Evolutionary conservation across 2,888 invertebrate species (phyloP), one percentile per base, ranked within the genome.

Genomic region (Ormia ochracea): DNA sequence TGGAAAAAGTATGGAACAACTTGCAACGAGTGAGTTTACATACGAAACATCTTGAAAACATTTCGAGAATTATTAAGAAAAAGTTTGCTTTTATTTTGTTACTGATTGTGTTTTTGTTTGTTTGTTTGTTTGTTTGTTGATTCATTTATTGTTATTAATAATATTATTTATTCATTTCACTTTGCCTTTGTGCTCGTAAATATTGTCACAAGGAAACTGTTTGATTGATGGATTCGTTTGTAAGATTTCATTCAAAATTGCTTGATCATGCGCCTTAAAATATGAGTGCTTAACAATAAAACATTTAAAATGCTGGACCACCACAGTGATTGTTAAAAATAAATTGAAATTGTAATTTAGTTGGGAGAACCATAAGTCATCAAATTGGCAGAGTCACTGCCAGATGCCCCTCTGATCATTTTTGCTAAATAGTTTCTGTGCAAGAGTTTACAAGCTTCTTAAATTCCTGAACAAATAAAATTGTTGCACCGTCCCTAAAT

Each of bases 221-320:
- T 28, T 31, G 26, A 58, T 54, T 66, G 66, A 78, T 78, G 14
- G 61, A 1, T 54, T n/a, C 12, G n/a, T n/a, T n/a, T n/a, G n/a
- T 26, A 17, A 14, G 48, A 36, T 54, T 52, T 65, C n/a, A 5
- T 65, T 14, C n/a, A 36, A 58, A 77, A 28, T 52, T 79, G 79
- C 74, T 52, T 31, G 59, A 65, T 79, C 79, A 79, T 70, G 54
- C 4, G 12, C 9, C 45, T 50, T 21, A 31, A 23, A 56, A 48
- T 63, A 50, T 41, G 5, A 41, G 5, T 14, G 5, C 14, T 50
- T 61, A 6, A 23, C 45, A 38, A 14, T 14, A 36, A 5, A 56
- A 23, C 7, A 6, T 0, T 7, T 36, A 5, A 43, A 56, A 65
- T 14, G 12, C 12, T n/a, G 28, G 74, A 74, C 74, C 74, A 74